Percentiles rank a stretch among this genome's conserved stretches.
Evolutionary conservation across 2,888 invertebrate genomes (phyloP).

Genomic region (Cheilosia pagana): DNA sequence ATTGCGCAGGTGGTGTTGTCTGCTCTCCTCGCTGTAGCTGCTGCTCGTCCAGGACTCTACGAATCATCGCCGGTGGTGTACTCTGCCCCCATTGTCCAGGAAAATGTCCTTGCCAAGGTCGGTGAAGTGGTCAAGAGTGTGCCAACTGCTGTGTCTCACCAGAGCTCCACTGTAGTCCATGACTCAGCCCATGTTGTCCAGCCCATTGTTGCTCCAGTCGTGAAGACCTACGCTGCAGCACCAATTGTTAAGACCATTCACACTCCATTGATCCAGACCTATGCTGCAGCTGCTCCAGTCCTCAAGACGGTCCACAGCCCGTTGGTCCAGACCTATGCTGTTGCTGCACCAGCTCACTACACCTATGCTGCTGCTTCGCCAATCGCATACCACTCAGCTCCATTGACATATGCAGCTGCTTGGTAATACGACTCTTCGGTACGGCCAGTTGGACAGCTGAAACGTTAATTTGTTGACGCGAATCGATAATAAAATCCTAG

Average conservation of each 20-base stretch:
- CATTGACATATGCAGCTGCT: conserved; percentile 65
- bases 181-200: conserved; percentile 80
- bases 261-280: conserved; percentile 34
- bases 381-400: conserved; percentile 4
- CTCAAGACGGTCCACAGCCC: conserved; percentile 4
- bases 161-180: conserved; percentile 85
- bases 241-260: conserved; percentile 2
- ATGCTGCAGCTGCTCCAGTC: conserved; percentile 43
- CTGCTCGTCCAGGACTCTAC: conserved; percentile 79
- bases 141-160: conserved; percentile 84
- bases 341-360: conserved; percentile 17
- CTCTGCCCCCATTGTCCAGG: conserved; percentile 79
- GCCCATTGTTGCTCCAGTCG: conserved; percentile 78
- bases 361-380: conserved; percentile 73
- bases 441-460: conserved; percentile 19
- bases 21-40: conserved; percentile 80
- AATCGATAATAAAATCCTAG: neutral
- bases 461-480: neutral
- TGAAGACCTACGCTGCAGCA: conserved; percentile 76
- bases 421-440: conserved; percentile 8
- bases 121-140: conserved; percentile 80
- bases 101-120: conserved; percentile 79
- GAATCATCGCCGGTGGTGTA: conserved; percentile 76
- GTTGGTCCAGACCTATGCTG: neutral
- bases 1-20: conserved; percentile 79